Evolutionary conservation across 2,797 vertebrate genomes (phyloP).

Genomic region (Oreortyx pictus): DNA sequence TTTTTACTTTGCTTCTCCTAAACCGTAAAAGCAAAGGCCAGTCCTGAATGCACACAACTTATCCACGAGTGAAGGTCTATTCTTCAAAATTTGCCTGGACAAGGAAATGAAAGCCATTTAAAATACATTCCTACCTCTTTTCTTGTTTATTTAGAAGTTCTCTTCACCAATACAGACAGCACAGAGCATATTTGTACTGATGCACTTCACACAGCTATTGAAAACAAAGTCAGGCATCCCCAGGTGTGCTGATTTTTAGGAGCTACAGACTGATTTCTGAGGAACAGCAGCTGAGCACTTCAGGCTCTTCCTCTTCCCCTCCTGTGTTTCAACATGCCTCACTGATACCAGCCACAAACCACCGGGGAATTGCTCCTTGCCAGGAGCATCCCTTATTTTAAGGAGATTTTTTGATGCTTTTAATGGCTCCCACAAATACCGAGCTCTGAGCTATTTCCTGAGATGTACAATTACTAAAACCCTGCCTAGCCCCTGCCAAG

Average conservation of each 20-base stretch:
- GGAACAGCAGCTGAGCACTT: background rate
- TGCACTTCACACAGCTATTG: background rate
- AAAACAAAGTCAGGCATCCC: background rate
- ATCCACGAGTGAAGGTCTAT: background rate
- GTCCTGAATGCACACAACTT: background rate
- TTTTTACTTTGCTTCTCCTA: background rate
- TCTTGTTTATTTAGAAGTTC: background rate
- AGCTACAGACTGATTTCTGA: background rate
- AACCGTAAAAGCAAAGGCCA: background rate
- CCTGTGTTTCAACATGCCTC: background rate
- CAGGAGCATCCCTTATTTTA: background rate
- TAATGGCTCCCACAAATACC: background rate
- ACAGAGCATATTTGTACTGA: background rate
- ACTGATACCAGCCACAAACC: background rate
- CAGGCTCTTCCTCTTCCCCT: background rate
- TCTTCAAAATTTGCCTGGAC: background rate
- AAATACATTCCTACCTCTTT: background rate
- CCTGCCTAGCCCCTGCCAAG: background rate
- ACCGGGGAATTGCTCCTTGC: background rate
- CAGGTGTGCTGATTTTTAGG: background rate
- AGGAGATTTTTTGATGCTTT: background rate
- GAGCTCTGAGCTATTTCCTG: background rate
- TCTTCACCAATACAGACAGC: background rate
- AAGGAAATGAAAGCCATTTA: background rate
- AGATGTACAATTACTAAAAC: background rate